Conservation (phyloP, 2,113 vertebrate genomes). For the Thamnophis sirtalis region DNA sequence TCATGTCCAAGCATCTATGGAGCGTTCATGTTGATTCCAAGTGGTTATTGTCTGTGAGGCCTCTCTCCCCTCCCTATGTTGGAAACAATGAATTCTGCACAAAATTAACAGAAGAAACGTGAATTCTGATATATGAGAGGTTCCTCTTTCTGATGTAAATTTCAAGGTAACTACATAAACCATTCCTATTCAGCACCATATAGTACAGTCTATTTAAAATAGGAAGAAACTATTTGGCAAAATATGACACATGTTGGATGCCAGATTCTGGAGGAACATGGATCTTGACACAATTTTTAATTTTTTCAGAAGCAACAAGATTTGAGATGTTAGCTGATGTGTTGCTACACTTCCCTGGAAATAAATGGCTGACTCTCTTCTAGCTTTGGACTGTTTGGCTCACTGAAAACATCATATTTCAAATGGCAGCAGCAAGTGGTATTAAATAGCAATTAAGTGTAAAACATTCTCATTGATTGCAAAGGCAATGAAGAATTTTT, state of each 20-base stretch:
- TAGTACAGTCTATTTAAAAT: neutral
- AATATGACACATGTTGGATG: neutral
- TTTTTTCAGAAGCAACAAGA: conserved; percentile 23
- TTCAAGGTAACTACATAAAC: conserved; percentile 9
- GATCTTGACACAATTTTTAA: conserved; percentile 13
- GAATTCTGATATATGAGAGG: neutral
- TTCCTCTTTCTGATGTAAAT: neutral
- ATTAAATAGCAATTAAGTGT: conserved; percentile 51
- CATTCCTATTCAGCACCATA: neutral
- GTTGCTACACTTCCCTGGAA: neutral
- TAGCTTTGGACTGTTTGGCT: neutral
- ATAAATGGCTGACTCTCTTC: conserved; percentile 14
- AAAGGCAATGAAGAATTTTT: conserved; percentile 40
- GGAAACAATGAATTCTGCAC: neutral
- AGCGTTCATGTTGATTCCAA: neutral
- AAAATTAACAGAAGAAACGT: neutral
- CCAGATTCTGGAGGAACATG: neutral
- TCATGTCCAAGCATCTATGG: neutral
- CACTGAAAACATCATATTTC: conserved; percentile 17
- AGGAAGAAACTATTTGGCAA: neutral
- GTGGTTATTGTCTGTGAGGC: neutral
- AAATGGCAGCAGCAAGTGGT: conserved; percentile 33
- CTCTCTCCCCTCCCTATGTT: neutral
- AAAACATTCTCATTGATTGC: conserved; percentile 44
- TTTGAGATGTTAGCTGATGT: neutral